Evolutionary conservation across 1,140 invertebrate genomes (phyloP).

Genomic region (Apis laboriosa): DNA sequence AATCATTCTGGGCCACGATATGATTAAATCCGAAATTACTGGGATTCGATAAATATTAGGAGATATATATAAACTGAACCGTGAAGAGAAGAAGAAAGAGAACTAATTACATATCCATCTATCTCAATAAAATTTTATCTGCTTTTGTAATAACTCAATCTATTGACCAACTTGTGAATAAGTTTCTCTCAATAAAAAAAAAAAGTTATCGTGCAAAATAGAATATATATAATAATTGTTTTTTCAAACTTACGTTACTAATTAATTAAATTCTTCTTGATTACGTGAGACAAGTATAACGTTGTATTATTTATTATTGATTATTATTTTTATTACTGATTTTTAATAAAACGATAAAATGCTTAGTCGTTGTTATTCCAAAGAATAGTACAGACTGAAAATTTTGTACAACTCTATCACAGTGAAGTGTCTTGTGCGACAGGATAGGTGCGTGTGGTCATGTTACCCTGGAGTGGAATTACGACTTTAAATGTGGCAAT

Average conservation of each 20-base stretch:
- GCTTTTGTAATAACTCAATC: not conserved
- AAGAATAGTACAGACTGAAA: not conserved
- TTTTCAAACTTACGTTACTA: not conserved
- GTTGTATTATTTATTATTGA: not conserved
- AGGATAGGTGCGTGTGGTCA: constrained; percentile 36
- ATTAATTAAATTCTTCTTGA: not conserved
- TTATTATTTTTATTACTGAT: not conserved
- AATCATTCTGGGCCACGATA: not conserved
- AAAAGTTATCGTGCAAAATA: not conserved
- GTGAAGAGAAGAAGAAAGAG: not conserved
- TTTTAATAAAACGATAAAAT: not conserved
- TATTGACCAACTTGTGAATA: not conserved
- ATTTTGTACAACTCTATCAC: not conserved
- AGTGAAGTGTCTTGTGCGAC: constrained; percentile 10
- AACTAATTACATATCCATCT: not conserved
- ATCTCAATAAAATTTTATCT: not conserved
- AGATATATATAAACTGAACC: too few species aligned
- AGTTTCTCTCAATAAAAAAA: too few species aligned
- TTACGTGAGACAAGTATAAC: not conserved
- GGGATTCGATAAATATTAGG: not conserved
- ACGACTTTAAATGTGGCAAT: constrained; percentile 46
- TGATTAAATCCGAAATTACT: not conserved
- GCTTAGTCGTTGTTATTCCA: not conserved
- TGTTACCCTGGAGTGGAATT: constrained; percentile 61
- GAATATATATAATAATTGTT: not conserved